Conservation (phyloP, 2,797 vertebrate species). For the Neosilurus hyrtlii region DNA sequence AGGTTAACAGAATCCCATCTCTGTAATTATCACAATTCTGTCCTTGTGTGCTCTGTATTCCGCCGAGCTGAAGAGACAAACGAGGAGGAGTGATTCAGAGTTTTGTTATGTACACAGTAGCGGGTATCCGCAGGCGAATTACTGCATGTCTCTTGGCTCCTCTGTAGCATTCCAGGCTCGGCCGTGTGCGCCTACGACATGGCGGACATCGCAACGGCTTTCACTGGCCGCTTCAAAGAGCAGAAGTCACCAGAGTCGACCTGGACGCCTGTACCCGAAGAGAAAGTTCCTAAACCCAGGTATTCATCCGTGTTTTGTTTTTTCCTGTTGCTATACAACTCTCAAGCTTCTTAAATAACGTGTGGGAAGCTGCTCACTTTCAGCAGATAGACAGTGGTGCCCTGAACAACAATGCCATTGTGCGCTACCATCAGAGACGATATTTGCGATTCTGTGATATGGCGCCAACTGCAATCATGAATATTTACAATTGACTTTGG, state of each 20-base stretch:
- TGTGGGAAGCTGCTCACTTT: neutral
- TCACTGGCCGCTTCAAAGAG: slow-evolving; percentile 97
- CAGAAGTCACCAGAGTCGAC: slow-evolving; percentile 97
- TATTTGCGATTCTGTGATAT: slow-evolving; percentile 31
- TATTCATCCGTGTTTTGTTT: slow-evolving; percentile 56
- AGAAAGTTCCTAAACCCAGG: slow-evolving; percentile 94
- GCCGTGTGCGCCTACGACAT: slow-evolving; percentile 98
- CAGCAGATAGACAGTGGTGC: neutral
- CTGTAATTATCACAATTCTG: slow-evolving; percentile 68
- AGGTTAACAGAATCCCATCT: slow-evolving; percentile 62
- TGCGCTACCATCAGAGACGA: slow-evolving; percentile 14
- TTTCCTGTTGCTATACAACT: neutral
- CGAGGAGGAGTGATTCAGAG: slow-evolving; percentile 69
- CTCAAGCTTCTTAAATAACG: neutral
- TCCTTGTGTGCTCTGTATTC: slow-evolving; percentile 65
- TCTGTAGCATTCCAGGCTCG: slow-evolving; percentile 93
- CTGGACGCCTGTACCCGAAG: slow-evolving; percentile 96
- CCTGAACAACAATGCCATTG: neutral
- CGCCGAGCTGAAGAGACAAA: slow-evolving; percentile 57
- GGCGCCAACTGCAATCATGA: slow-evolving; percentile 28
- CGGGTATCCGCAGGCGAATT: slow-evolving; percentile 56
- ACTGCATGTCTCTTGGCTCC: slow-evolving; percentile 62
- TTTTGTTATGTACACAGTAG: slow-evolving; percentile 66
- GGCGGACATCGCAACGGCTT: slow-evolving; percentile 89
- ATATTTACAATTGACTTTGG: slow-evolving; percentile 44